phyloP scores from a whole-genome alignment of 2,888 invertebrate genomes.

The Catocala nupta region DNA sequence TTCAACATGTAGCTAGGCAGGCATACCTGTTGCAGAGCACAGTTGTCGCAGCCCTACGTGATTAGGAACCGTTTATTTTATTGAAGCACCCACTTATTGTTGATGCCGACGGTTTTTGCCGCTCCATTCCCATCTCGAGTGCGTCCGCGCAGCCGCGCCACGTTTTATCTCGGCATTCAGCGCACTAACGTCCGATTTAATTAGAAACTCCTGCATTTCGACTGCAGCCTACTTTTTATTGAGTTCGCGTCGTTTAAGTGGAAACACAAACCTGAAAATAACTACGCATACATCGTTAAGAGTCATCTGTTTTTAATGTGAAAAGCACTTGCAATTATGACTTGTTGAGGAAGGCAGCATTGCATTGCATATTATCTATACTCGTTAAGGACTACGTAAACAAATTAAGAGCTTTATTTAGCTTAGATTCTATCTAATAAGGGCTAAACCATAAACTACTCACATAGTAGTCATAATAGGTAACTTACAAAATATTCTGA shows the following conservation, averaged over 20 bases:
- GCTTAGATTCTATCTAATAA: no score
- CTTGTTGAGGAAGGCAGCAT: no score
- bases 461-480: no score
- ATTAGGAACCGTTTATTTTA: constrained; percentile 78
- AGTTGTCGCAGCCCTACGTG: constrained; percentile 56
- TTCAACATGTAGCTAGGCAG: constrained; percentile 35
- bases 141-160: constrained; percentile 57
- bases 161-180: constrained; percentile 61
- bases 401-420: no score
- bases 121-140: constrained; percentile 56
- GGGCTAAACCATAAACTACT: no score
- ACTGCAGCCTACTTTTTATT: constrained; percentile 43
- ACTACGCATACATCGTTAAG: constrained; percentile 24
- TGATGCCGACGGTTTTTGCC: constrained; percentile 66
- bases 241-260: constrained; percentile 21
- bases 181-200: constrained; percentile 66
- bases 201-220: constrained; percentile 60
- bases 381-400: no score
- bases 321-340: not conserved
- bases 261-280: constrained; percentile 28
- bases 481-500: no score
- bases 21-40: constrained; percentile 47
- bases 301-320: constrained; percentile 16
- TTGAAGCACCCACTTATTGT: constrained; percentile 74
- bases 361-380: no score